phyloP scores from a whole-genome alignment of 2,797 vertebrate species.

The Sternarchorhynchus goeldii region DNA sequence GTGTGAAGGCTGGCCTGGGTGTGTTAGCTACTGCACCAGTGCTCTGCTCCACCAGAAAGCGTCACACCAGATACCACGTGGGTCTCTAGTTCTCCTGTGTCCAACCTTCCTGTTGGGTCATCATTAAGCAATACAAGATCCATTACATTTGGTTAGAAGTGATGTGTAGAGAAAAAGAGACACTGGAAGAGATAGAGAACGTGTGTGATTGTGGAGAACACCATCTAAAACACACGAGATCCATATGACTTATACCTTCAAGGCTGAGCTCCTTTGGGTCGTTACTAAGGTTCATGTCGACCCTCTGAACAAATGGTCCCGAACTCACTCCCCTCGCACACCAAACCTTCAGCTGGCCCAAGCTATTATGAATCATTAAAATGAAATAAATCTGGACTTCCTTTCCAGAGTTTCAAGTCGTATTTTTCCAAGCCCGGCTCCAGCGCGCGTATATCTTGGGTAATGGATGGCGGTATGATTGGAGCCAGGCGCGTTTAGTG shows the following conservation, averaged over 20 bases:
- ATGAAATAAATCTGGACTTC: conserved; percentile 59
- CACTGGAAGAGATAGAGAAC: not conserved
- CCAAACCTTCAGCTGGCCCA: conserved; percentile 34
- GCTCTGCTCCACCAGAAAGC: conserved; percentile 1
- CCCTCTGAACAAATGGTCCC: conserved; percentile 41
- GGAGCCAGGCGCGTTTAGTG: conserved; percentile 54
- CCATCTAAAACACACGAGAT: conserved; percentile 27
- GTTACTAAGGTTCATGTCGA: not conserved
- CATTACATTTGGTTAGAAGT: not conserved
- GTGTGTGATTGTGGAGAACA: conserved; percentile 2
- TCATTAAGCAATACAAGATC: not conserved
- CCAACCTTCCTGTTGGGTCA: no score
- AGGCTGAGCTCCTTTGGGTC: conserved; percentile 34
- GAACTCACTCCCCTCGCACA: conserved; percentile 40
- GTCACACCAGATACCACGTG: not conserved
- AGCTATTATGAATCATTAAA: conserved; percentile 53
- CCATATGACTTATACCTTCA: conserved; percentile 19
- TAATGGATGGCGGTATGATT: conserved; percentile 55
- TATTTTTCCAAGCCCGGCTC: conserved; percentile 57
- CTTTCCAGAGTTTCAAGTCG: conserved; percentile 55
- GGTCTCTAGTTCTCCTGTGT: not conserved
- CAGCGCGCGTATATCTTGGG: conserved; percentile 49
- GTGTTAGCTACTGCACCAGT: conserved; percentile 36
- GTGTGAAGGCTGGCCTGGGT: conserved; percentile 4
- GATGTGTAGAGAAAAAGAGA: not conserved